Conservation (phyloP, 2,113 vertebrate species). For the rabbit (Oryctolagus cuniculus) region mOryCun1.1 NC_091439.1:9814001-9814500, state of each 20-base stretch:
- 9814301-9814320: not conserved
- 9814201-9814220: conserved; percentile 13
- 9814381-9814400: too few species aligned
- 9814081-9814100: not conserved
- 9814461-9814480: too few species aligned
- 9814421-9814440: too few species aligned
- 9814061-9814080: not conserved
- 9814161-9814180: not conserved
- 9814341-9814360: not conserved
- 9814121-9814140: not conserved
- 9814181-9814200: not conserved
- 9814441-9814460: too few species aligned
- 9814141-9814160: not conserved
- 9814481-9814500: too few species aligned
- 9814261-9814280: not conserved
- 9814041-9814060: not conserved
- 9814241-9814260: not conserved
- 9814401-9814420: too few species aligned
- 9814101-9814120: not conserved
- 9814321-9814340: conserved; percentile 22
- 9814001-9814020: not conserved
- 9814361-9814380: not conserved
- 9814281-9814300: conserved; percentile 18
- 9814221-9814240: not conserved
- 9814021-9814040: not conserved